Conservation (phyloP, 2,888 invertebrate genomes). For the Troilus luridus region DNA sequence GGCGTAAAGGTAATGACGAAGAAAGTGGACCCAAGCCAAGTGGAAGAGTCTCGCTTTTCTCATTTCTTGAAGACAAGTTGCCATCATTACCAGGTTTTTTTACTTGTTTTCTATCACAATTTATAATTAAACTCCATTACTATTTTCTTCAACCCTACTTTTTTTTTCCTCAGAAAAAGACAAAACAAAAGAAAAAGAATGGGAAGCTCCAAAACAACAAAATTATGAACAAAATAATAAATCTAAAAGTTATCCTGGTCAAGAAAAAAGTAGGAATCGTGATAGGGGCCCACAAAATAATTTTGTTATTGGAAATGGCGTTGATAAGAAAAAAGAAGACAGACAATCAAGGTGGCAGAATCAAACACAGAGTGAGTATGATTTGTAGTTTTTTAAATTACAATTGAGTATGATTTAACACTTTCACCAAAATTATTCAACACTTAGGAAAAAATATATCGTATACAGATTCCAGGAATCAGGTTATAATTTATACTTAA, state of each 20-base stretch:
- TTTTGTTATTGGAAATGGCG: slow-evolving; percentile 38
- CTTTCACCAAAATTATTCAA: no score
- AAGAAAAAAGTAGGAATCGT: slow-evolving; percentile 52
- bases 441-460: no score
- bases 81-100: slow-evolving; percentile 68
- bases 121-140: not conserved
- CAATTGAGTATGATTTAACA: no score
- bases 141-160: slow-evolving; percentile 8
- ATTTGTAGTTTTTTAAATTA: not conserved
- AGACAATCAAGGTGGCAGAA: slow-evolving; percentile 60
- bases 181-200: slow-evolving; percentile 59
- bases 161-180: slow-evolving; percentile 57
- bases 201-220: slow-evolving; percentile 54
- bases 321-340: slow-evolving; percentile 55
- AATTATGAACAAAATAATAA: slow-evolving; percentile 11
- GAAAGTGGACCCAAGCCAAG: slow-evolving; percentile 75
- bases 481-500: no score
- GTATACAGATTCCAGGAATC: no score
- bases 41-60: slow-evolving; percentile 84
- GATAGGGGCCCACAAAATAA: slow-evolving; percentile 47
- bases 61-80: slow-evolving; percentile 86
- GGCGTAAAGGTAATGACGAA: slow-evolving; percentile 67
- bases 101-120: slow-evolving; percentile 12
- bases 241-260: slow-evolving; percentile 52
- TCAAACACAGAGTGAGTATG: slow-evolving; percentile 59